These are phyloP conservation scores for Spheniscus mendiculus DNA, from an alignment of 2,113 vertebrate genomes.

Conservation along the genomic window DNA sequence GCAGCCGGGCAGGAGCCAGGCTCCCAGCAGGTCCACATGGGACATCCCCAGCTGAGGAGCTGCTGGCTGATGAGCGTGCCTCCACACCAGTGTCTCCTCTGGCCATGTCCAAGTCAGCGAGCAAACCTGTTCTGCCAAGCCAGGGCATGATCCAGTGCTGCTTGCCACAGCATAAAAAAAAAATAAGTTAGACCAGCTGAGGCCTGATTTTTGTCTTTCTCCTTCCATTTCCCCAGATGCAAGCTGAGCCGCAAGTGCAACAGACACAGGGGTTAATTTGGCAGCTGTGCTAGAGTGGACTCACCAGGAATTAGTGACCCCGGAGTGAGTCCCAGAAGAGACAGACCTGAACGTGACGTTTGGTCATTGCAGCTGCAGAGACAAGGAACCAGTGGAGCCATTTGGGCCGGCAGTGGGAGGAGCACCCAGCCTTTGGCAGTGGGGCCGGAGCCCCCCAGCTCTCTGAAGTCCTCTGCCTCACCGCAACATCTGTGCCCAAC, in stretches of 20 bases:
- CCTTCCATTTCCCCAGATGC: background rate
- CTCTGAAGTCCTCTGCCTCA: background rate
- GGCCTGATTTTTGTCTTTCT: background rate
- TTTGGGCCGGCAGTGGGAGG: background rate
- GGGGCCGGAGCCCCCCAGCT: background rate
- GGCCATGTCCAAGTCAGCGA: accelerated
- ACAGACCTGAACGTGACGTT: background rate
- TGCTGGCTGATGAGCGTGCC: background rate
- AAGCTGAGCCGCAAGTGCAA: background rate
- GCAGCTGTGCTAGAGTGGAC: background rate
- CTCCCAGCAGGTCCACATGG: background rate
- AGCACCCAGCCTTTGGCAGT: background rate
- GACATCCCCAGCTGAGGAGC: background rate
- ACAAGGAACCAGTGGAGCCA: accelerated
- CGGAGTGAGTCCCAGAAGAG: background rate
- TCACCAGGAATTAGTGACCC: background rate
- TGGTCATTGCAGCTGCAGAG: background rate
- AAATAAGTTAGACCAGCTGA: accelerated
- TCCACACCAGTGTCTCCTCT: background rate
- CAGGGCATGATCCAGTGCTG: background rate
- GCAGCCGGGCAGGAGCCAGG: background rate
- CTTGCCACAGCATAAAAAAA: background rate
- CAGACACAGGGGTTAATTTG: background rate
- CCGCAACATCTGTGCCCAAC: background rate
- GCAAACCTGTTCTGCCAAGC: background rate